phyloP scores from a whole-genome alignment of 2,888 invertebrate genomes.

The Ichneumoninae sp. region DNA sequence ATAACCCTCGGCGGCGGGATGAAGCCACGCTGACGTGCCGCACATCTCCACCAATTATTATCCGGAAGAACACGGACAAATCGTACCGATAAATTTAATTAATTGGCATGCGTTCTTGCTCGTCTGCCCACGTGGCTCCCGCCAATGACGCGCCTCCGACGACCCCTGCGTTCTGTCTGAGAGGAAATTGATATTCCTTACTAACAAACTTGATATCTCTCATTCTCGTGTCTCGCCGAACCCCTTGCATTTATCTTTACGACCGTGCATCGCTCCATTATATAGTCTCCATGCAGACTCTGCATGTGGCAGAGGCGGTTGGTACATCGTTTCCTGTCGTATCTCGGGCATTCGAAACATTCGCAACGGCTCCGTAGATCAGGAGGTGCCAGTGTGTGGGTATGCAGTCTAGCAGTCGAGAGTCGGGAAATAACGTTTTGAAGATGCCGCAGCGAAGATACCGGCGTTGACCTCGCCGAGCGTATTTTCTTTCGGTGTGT shows the following conservation, averaged over 20 bases:
- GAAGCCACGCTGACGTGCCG: background rate
- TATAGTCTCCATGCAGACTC: conserved; percentile 9
- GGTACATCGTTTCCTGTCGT: conserved; percentile 44
- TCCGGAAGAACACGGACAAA: background rate
- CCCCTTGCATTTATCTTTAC: conserved; percentile 57
- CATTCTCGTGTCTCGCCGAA: conserved; percentile 31
- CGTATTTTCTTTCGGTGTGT: conserved; percentile 7
- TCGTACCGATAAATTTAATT: background rate
- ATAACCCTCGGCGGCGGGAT: background rate
- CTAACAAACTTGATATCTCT: conserved; percentile 57
- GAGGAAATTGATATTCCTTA: conserved; percentile 55
- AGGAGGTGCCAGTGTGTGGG: background rate
- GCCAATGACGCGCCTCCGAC: conserved; percentile 5
- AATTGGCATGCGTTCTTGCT: conserved; percentile 1
- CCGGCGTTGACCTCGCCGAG: conserved; percentile 12
- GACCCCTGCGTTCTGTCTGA: conserved; percentile 11
- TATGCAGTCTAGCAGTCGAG: background rate
- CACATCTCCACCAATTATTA: background rate
- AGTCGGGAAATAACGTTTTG: conserved; percentile 41
- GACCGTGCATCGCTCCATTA: conserved; percentile 11
- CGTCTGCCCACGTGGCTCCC: background rate
- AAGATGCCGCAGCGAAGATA: conserved; percentile 27
- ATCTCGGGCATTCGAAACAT: conserved; percentile 37
- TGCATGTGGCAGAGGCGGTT: conserved; percentile 14
- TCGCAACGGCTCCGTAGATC: conserved; percentile 22